Conservation (phyloP, 2,888 invertebrate species). For the Torymus auratus region DNA sequence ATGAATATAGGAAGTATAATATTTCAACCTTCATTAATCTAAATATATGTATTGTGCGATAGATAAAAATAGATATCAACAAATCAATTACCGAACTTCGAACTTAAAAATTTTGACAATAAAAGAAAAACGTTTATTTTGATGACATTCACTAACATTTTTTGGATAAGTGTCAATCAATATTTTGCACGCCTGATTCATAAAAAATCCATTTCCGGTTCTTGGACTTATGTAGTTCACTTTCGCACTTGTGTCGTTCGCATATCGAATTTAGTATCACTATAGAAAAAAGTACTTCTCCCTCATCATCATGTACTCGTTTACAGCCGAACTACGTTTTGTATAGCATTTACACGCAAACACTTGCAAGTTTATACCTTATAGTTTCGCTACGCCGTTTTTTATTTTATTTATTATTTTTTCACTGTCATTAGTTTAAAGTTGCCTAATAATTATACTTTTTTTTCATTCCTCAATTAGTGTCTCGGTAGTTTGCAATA, state of each 20-base stretch:
- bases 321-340: constrained; percentile 56
- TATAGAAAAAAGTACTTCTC: constrained; percentile 62
- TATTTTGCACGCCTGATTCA: constrained; percentile 15
- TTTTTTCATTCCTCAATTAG: constrained; percentile 56
- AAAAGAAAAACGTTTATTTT: too few relatives aligned
- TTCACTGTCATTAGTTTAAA: constrained; percentile 45
- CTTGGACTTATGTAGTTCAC: constrained; percentile 61
- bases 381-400: constrained; percentile 59
- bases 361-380: constrained; percentile 59
- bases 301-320: constrained; percentile 52
- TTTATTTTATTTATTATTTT: constrained; percentile 53
- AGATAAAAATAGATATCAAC: too few relatives aligned
- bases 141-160: constrained; percentile 3
- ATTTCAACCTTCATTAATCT: too few relatives aligned
- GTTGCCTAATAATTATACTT: constrained; percentile 58
- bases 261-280: constrained; percentile 44
- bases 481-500: constrained; percentile 57
- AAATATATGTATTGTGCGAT: too few relatives aligned
- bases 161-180: not conserved
- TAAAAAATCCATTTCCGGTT: constrained; percentile 69
- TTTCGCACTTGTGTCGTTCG: constrained; percentile 54
- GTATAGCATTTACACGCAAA: constrained; percentile 65
- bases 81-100: too few relatives aligned
- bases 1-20: too few relatives aligned
- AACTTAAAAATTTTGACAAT: too few relatives aligned